phyloP scores from a whole-genome alignment of 2,113 vertebrate species.

The Gobiocypris rarus region DNA sequence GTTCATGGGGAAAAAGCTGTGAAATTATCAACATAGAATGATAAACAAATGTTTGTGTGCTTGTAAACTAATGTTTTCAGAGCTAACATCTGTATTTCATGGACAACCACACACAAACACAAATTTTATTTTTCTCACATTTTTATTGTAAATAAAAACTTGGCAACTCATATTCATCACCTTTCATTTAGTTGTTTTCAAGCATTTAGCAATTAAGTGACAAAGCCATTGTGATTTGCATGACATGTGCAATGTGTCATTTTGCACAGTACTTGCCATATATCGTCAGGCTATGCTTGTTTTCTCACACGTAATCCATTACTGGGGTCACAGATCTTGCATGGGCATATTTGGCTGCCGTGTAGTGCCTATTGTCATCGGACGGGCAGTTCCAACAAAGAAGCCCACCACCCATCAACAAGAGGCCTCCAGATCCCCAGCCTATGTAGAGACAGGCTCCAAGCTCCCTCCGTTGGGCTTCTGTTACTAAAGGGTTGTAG shows the following conservation, averaged over 20 bases:
- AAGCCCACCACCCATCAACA: constrained; percentile 76
- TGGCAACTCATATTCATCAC: not conserved
- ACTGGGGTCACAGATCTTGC: constrained; percentile 62
- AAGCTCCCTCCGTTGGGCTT: constrained; percentile 74
- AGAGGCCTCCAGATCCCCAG: constrained; percentile 71
- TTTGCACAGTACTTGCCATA: not conserved
- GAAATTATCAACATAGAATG: not conserved
- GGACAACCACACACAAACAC: not conserved
- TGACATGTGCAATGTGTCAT: not conserved
- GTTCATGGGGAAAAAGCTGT: not conserved
- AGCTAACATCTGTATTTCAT: constrained; percentile 12
- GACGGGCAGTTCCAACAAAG: constrained; percentile 79
- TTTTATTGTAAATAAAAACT: constrained; percentile 15
- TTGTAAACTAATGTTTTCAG: too few relatives aligned
- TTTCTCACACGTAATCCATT: constrained; percentile 72
- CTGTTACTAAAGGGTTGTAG: constrained; percentile 74
- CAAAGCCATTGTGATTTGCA: not conserved
- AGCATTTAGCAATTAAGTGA: not conserved
- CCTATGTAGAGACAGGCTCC: constrained; percentile 77
- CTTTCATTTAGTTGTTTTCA: not conserved
- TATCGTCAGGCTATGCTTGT: not conserved
- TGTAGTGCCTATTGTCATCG: constrained; percentile 63
- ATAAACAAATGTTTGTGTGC: too few relatives aligned
- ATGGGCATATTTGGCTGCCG: constrained; percentile 67
- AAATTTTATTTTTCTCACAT: not conserved